These are phyloP conservation scores for Taenioides sp. DNA, from an alignment of 2,797 vertebrate species.

Conservation along the genomic window DNA sequence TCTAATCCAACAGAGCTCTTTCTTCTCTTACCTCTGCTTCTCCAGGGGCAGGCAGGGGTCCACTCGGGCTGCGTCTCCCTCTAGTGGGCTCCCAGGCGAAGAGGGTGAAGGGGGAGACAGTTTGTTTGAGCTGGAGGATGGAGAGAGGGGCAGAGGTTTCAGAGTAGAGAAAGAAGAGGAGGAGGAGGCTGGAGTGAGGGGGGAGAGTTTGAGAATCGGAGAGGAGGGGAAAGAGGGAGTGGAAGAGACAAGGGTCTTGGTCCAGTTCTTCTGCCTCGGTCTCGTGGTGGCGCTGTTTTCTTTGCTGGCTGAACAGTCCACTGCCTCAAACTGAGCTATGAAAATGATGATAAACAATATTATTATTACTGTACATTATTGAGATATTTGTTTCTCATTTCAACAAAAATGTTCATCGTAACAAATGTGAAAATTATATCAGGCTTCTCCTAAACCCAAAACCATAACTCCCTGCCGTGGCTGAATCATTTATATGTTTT, in stretches of 20 bases:
- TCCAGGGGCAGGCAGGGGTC: constrained; percentile 87
- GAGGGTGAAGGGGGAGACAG: constrained; percentile 59
- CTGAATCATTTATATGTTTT: too few relatives aligned
- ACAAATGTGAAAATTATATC: too few relatives aligned
- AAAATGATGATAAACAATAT: constrained; percentile 39
- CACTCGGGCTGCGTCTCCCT: constrained; percentile 76
- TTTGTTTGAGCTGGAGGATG: constrained; percentile 54
- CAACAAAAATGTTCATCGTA: background rate
- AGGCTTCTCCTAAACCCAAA: too few relatives aligned
- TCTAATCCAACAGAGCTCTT: background rate
- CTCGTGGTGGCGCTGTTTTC: constrained; percentile 73
- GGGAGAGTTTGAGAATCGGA: constrained; percentile 67
- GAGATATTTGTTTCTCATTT: background rate
- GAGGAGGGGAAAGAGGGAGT: constrained; percentile 66
- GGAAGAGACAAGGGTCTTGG: constrained; percentile 81
- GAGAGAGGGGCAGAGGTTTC: constrained; percentile 44
- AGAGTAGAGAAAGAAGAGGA: constrained; percentile 49
- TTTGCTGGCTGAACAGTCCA: constrained; percentile 75
- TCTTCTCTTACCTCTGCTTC: constrained; percentile 86
- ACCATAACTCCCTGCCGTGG: too few relatives aligned
- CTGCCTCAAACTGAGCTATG: constrained; percentile 90
- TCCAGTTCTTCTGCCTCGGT: constrained; percentile 88
- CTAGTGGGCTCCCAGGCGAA: constrained; percentile 60
- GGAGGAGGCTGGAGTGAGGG: constrained; percentile 53
- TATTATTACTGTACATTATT: background rate